phyloP scores from a whole-genome alignment of 2,797 vertebrate genomes.

The Myotis daubentonii region DNA sequence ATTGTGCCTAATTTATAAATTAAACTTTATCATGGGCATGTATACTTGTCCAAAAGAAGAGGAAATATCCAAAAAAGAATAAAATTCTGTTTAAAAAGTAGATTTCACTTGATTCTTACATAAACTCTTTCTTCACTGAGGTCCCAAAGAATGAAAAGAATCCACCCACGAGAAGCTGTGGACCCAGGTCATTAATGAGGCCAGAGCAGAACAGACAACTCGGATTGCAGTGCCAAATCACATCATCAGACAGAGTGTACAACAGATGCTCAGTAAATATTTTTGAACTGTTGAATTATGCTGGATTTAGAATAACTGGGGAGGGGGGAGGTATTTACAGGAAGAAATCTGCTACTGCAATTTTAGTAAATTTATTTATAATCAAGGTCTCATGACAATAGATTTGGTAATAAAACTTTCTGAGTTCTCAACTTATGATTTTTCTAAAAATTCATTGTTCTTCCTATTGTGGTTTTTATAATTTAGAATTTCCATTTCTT shows the following conservation, averaged over 20 bases:
- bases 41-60: neutral
- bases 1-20: neutral
- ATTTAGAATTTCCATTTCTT: neutral
- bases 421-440: neutral
- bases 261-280: neutral
- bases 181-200: neutral
- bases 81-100: neutral
- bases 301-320: neutral
- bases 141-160: neutral
- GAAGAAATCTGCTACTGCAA: neutral
- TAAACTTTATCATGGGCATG: neutral
- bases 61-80: neutral
- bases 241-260: neutral
- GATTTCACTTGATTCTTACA: neutral
- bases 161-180: neutral
- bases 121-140: neutral
- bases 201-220: neutral
- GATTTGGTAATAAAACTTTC: slow-evolving; percentile 1
- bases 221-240: neutral
- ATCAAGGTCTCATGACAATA: neutral
- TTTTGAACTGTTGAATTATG: neutral
- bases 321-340: neutral
- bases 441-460: neutral
- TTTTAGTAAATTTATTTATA: slow-evolving; percentile 7
- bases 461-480: neutral